phyloP scores from a whole-genome alignment of 2,797 vertebrate genomes.

The Epinephelus awoara region DNA sequence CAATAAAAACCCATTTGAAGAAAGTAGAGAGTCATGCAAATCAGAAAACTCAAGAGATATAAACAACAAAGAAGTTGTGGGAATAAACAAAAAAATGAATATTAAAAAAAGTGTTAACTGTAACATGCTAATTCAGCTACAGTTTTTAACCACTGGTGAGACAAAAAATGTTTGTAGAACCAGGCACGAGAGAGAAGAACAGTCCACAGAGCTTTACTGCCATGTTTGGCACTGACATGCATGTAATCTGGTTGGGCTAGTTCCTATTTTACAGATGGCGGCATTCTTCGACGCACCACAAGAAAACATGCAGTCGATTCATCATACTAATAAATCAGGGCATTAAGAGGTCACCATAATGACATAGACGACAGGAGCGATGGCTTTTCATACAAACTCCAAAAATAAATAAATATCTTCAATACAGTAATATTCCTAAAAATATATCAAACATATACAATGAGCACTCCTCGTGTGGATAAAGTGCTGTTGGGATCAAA shows the following conservation, averaged over 20 bases:
- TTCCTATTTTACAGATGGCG: slow-evolving; percentile 68
- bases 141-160: slow-evolving; percentile 66
- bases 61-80: slow-evolving; percentile 67
- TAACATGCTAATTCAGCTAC: slow-evolving; percentile 83
- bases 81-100: slow-evolving; percentile 41
- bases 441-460: slow-evolving; percentile 69
- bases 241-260: slow-evolving; percentile 67
- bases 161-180: slow-evolving; percentile 67
- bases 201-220: slow-evolving; percentile 74
- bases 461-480: slow-evolving; percentile 54
- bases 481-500: slow-evolving; percentile 61
- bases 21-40: slow-evolving; percentile 82
- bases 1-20: slow-evolving; percentile 82
- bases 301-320: slow-evolving; percentile 71
- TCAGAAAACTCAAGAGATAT: slow-evolving; percentile 70
- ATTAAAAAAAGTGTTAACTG: slow-evolving; percentile 61
- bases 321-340: slow-evolving; percentile 44
- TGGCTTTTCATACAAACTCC: slow-evolving; percentile 71
- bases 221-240: slow-evolving; percentile 81
- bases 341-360: slow-evolving; percentile 35
- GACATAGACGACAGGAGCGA: slow-evolving; percentile 37
- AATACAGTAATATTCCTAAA: slow-evolving; percentile 56
- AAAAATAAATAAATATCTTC: slow-evolving; percentile 66
- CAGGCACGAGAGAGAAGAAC: slow-evolving; percentile 81
- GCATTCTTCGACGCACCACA: slow-evolving; percentile 27